Percentiles rank a stretch among this genome's conserved stretches.
phyloP scores from a whole-genome alignment of 2,888 invertebrate species.

The Rutpela maculata region DNA sequence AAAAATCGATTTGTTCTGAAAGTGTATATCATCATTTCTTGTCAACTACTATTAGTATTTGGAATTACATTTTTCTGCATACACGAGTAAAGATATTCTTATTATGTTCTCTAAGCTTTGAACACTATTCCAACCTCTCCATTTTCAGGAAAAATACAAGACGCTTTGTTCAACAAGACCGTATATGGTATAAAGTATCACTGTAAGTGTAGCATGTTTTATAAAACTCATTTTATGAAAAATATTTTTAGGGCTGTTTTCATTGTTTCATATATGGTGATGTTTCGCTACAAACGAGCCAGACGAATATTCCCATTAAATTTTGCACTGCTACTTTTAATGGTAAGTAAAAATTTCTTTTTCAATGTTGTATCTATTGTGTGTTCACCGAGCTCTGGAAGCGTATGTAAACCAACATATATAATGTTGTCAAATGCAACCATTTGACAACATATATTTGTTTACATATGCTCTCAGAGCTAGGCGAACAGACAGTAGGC shows the following conservation, averaged over 20 bases:
- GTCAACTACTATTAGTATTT: slow-evolving; percentile 76
- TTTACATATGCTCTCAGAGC: too few species aligned
- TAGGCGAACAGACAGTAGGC: too few species aligned
- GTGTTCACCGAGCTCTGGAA: too few species aligned
- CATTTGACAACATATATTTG: too few species aligned
- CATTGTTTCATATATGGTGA: slow-evolving; percentile 47
- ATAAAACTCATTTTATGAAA: neutral
- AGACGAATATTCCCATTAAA: slow-evolving; percentile 63
- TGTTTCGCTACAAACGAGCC: slow-evolving; percentile 56
- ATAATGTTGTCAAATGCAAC: too few species aligned
- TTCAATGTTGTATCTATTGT: neutral
- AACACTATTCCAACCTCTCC: neutral
- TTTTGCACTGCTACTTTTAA: slow-evolving; percentile 57
- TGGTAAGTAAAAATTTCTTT: slow-evolving; percentile 51
- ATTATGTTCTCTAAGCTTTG: neutral
- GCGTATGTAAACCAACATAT: too few species aligned
- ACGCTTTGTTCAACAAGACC: neutral
- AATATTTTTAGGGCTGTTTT: slow-evolving; percentile 17
- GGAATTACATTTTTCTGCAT: slow-evolving; percentile 67
- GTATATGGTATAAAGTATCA: neutral
- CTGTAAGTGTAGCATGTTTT: slow-evolving; percentile 2
- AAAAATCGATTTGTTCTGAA: slow-evolving; percentile 72
- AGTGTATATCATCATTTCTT: slow-evolving; percentile 76
- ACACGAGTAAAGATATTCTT: slow-evolving; percentile 29
- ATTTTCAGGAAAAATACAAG: slow-evolving; percentile 22